phyloP scores from a whole-genome alignment of 2,797 vertebrate species.

The Ataeniobius toweri region DNA sequence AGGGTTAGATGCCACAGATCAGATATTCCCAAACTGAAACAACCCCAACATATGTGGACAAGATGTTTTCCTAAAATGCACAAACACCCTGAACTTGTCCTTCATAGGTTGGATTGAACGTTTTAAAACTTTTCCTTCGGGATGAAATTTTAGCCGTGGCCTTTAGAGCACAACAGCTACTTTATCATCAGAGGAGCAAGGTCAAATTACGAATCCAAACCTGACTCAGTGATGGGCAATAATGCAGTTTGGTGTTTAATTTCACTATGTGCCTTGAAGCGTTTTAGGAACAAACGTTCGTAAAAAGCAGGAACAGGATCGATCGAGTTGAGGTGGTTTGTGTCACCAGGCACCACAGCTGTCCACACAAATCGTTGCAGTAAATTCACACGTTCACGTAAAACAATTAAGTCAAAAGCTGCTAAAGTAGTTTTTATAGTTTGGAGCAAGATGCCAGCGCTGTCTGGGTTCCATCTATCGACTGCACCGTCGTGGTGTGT shows the following conservation, averaged over 20 bases:
- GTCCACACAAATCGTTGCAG: neutral
- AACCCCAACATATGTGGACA: neutral
- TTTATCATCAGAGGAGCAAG: neutral
- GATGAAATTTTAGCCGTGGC: constrained; percentile 20
- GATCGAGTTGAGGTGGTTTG: constrained; percentile 3
- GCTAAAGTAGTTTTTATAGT: too few species aligned
- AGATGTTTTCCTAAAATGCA: neutral
- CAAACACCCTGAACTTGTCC: neutral
- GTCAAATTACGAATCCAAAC: neutral
- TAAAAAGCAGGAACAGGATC: neutral
- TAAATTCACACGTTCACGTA: neutral
- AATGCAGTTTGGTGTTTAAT: neutral
- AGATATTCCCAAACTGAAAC: neutral
- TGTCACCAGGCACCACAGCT: neutral
- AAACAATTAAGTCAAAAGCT: neutral
- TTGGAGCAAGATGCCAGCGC: neutral
- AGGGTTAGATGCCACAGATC: neutral
- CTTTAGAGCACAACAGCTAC: neutral
- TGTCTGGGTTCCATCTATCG: constrained; percentile 16
- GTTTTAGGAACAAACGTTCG: neutral
- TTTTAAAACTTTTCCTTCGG: neutral
- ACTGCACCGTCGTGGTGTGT: fast-evolving
- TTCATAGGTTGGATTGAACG: constrained; percentile 5
- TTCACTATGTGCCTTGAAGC: neutral
- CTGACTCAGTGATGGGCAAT: neutral